Evolutionary conservation across 2,888 invertebrate genomes (phyloP).

Genomic region (Helleia helle): DNA sequence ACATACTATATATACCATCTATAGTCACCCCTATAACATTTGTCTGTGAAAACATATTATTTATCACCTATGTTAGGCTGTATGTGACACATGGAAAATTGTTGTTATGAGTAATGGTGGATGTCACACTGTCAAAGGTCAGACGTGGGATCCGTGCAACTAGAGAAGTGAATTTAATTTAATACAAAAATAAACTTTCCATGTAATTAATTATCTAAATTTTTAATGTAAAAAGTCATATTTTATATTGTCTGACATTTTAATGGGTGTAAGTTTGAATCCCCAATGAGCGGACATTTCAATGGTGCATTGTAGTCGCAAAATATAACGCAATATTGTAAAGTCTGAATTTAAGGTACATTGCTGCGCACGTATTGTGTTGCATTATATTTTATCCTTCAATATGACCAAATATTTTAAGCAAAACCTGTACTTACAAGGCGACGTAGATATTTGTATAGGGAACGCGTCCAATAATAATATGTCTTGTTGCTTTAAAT

Average conservation of each 20-base stretch:
- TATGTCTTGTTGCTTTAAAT: no score
- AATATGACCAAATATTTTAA: no score
- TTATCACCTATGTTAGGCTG: constrained; percentile 42
- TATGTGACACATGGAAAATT: constrained; percentile 56
- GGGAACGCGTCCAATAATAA: no score
- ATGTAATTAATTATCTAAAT: neutral
- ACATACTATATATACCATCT: no score
- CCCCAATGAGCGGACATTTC: neutral
- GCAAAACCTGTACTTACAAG: no score
- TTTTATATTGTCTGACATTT: neutral
- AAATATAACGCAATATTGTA: no score
- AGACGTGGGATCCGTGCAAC: constrained; percentile 16
- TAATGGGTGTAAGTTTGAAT: neutral
- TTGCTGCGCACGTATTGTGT: no score
- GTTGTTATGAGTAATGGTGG: constrained; percentile 54
- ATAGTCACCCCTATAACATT: constrained; percentile 4
- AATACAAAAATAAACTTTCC: neutral
- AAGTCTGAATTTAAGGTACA: no score
- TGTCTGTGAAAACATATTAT: constrained; percentile 24
- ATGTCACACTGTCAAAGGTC: constrained; percentile 41
- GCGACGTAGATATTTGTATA: no score
- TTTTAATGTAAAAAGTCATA: neutral
- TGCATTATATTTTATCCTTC: no score
- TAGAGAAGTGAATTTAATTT: constrained; percentile 10
- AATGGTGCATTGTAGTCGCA: neutral